Evolutionary conservation across 2,888 invertebrate species (phyloP).

Genomic region (Sclerodermus sp.): DNA sequence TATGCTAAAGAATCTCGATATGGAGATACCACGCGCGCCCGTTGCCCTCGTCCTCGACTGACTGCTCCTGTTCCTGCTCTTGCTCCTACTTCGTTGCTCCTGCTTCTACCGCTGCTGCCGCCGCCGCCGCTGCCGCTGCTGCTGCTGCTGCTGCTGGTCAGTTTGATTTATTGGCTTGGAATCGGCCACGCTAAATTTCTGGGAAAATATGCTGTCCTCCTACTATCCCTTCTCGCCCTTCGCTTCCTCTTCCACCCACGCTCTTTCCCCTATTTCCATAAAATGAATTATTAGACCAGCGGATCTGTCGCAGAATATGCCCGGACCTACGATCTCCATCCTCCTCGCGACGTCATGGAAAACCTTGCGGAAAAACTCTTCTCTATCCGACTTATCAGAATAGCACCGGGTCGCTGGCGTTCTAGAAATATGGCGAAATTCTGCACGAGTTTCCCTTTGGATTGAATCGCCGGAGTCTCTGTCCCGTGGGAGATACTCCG

Average conservation of each 20-base stretch:
- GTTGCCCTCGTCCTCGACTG: slow-evolving; percentile 7
- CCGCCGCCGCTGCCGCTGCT: slow-evolving; percentile 6
- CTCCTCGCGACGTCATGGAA: no score
- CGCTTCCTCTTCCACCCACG: slow-evolving; percentile 12
- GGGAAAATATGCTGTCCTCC: slow-evolving; percentile 52
- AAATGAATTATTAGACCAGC: slow-evolving; percentile 46
- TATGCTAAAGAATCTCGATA: slow-evolving; percentile 51
- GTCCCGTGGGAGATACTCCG: no score
- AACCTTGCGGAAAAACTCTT: no score
- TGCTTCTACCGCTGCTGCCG: slow-evolving; percentile 8
- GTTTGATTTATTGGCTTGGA: slow-evolving; percentile 55
- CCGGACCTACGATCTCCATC: no score
- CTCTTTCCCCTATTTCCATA: slow-evolving; percentile 38
- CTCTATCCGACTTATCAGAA: no score
- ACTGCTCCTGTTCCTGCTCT: slow-evolving; percentile 6
- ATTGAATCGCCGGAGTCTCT: no score
- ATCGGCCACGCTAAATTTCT: slow-evolving; percentile 53
- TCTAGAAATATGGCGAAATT: no score
- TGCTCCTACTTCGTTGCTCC: slow-evolving; percentile 8
- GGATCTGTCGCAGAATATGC: no score
- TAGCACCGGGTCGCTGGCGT: no score
- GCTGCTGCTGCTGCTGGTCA: slow-evolving; percentile 37
- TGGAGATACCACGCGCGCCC: slow-evolving; percentile 33
- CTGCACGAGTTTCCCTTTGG: no score
- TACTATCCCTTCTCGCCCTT: slow-evolving; percentile 1